Percentiles rank a stretch among this genome's conserved stretches.
Evolutionary conservation across 2,888 invertebrate species (phyloP).

Genomic region (Meta bourneti): DNA sequence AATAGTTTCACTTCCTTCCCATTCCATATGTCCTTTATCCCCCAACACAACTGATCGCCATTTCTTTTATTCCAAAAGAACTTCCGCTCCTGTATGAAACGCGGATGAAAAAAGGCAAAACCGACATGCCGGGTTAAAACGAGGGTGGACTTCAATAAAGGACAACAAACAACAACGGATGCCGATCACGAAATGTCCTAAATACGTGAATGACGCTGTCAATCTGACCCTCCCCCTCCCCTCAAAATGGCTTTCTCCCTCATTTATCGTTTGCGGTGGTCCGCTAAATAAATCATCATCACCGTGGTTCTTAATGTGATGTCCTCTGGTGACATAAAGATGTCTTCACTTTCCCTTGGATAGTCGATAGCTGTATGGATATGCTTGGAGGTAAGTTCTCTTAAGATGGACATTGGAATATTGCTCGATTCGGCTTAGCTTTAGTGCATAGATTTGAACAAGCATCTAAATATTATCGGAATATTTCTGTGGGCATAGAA

Average conservation of each 20-base stretch:
- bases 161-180: slow-evolving; percentile 45
- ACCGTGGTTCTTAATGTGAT: slow-evolving; percentile 7
- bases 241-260: slow-evolving; percentile 33
- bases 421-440: background rate
- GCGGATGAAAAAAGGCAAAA: background rate
- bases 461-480: no score
- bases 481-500: no score
- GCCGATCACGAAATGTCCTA: slow-evolving; percentile 70
- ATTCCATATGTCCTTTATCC: slow-evolving; percentile 25
- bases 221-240: slow-evolving; percentile 5
- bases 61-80: background rate
- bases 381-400: background rate
- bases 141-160: slow-evolving; percentile 53
- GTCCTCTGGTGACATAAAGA: slow-evolving; percentile 12
- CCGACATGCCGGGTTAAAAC: background rate
- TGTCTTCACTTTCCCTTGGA: slow-evolving; percentile 34
- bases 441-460: no score
- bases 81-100: slow-evolving; percentile 6
- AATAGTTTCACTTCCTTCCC: slow-evolving; percentile 38
- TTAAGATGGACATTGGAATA: background rate
- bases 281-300: slow-evolving; percentile 49
- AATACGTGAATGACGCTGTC: slow-evolving; percentile 64
- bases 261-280: slow-evolving; percentile 20
- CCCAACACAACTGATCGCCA: slow-evolving; percentile 13
- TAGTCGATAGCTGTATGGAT: background rate